A percentile compares a stretch with the other conserved stretches of the same genome.
These are phyloP conservation scores for Apocrypta bakeri DNA, from an alignment of 1,140 invertebrate genomes.

Conservation along the genomic window DNA sequence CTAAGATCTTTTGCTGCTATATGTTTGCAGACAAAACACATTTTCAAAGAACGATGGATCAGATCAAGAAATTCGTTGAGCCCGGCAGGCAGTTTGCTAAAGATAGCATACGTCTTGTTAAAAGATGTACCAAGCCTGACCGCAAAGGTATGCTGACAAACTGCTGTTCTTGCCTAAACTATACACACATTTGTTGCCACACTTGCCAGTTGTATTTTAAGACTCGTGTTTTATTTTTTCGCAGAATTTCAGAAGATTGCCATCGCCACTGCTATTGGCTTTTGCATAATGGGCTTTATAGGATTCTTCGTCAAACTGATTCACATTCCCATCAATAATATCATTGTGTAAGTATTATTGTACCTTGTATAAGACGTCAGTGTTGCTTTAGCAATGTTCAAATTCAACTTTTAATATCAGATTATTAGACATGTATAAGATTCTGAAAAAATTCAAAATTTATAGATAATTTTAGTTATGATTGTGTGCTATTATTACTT, in stretches of 20 bases:
- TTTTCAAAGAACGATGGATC: slow-evolving; percentile 87
- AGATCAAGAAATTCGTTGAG: slow-evolving; percentile 95
- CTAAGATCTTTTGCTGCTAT: not conserved
- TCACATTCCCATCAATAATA: slow-evolving; percentile 99
- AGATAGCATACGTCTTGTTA: slow-evolving; percentile 97
- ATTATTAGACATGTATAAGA: no score
- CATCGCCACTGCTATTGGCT: slow-evolving; percentile 99
- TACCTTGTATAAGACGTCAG: no score
- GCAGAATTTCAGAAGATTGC: slow-evolving; percentile 99
- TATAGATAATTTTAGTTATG: no score
- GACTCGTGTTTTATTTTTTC: slow-evolving; percentile 22
- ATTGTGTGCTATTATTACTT: no score
- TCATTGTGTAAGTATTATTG: slow-evolving; percentile 88
- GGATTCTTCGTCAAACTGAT: slow-evolving; percentile 99
- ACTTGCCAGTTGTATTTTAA: not conserved
- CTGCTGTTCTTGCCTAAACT: not conserved
- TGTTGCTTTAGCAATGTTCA: no score
- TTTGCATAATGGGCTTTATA: slow-evolving; percentile 99
- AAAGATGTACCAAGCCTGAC: slow-evolving; percentile 99
- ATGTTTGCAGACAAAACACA: slow-evolving; percentile 2
- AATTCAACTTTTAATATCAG: no score
- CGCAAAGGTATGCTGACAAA: slow-evolving; percentile 86
- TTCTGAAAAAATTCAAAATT: no score
- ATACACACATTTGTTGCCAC: not conserved
- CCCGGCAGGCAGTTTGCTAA: slow-evolving; percentile 97